A percentile compares a stretch with the other conserved stretches of the same genome.
These are phyloP conservation scores for Pachypanchax playfairii DNA, from an alignment of 2,113 vertebrate species.

Conservation along the genomic window DNA sequence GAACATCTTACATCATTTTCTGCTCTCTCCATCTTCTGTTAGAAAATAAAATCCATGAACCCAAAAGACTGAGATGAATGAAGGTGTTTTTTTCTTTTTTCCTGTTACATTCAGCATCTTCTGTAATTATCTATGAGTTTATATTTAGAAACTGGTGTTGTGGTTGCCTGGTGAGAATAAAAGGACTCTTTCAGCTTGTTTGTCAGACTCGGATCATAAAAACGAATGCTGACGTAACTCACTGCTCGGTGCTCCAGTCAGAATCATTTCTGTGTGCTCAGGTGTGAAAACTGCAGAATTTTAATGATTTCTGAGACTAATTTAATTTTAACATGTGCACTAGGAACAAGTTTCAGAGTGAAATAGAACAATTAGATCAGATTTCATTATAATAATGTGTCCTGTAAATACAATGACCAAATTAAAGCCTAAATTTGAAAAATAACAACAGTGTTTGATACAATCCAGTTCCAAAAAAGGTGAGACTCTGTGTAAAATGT, in stretches of 20 bases:
- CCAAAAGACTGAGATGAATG: not conserved
- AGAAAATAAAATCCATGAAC: no score
- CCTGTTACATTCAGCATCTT: not conserved
- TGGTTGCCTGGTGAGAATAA: constrained; percentile 11
- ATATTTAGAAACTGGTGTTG: constrained; percentile 5
- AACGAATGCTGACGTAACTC: not conserved
- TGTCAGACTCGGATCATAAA: not conserved
- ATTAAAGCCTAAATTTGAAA: no score
- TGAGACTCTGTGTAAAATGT: no score
- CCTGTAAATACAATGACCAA: no score
- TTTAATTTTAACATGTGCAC: no score
- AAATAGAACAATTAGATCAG: not conserved
- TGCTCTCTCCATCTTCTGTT: no score
- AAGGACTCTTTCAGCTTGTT: not conserved
- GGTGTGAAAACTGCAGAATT: not conserved
- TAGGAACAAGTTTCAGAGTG: not conserved
- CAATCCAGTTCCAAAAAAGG: no score
- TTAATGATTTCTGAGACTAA: not conserved
- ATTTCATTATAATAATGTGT: no score
- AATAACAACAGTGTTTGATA: no score
- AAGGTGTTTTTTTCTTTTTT: not conserved
- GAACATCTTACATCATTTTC: no score
- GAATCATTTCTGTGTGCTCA: not conserved
- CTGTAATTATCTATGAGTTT: not conserved
- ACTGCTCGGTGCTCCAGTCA: not conserved